phyloP scores from a whole-genome alignment of 2,888 invertebrate genomes.

The Lutraria lutraria region DNA sequence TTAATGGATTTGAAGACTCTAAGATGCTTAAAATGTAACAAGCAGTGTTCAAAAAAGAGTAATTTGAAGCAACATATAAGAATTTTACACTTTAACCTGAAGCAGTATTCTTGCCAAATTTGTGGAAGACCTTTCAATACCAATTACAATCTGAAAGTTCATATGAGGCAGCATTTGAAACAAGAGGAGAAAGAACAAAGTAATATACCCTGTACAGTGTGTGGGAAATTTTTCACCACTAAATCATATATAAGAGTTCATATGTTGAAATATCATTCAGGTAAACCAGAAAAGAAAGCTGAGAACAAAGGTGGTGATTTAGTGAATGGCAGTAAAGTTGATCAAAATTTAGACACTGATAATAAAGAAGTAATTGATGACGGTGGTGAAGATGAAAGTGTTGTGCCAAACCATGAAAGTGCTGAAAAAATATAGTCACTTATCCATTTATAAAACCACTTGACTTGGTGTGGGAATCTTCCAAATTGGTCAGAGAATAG shows the following conservation, averaged over 20 bases:
- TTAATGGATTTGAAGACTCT: slow-evolving; percentile 47
- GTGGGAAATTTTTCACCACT: slow-evolving; percentile 47
- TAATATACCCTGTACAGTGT: slow-evolving; percentile 37
- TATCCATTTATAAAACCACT: neutral
- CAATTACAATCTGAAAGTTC: slow-evolving; percentile 55
- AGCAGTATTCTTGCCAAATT: slow-evolving; percentile 51
- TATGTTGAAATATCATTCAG: slow-evolving; percentile 41
- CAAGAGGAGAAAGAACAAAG: slow-evolving; percentile 35
- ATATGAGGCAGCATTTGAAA: slow-evolving; percentile 54
- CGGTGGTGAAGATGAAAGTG: neutral
- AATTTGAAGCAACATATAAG: slow-evolving; percentile 59
- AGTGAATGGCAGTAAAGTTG: neutral
- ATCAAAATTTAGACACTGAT: too few relatives aligned
- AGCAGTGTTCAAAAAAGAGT: slow-evolving; percentile 59
- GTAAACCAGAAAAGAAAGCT: neutral
- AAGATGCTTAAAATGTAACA: slow-evolving; percentile 51
- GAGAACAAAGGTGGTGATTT: neutral
- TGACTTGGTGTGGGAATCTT: too few relatives aligned
- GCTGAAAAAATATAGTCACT: neutral
- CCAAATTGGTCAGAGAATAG: neutral
- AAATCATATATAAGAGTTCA: slow-evolving; percentile 48
- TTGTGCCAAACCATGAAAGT: neutral
- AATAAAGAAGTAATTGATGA: neutral
- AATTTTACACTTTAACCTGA: slow-evolving; percentile 54
- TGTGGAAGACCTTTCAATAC: slow-evolving; percentile 56